Evolutionary conservation across 2,113 vertebrate genomes (phyloP).

Genomic region (Dasyurus viverrinus): DNA sequence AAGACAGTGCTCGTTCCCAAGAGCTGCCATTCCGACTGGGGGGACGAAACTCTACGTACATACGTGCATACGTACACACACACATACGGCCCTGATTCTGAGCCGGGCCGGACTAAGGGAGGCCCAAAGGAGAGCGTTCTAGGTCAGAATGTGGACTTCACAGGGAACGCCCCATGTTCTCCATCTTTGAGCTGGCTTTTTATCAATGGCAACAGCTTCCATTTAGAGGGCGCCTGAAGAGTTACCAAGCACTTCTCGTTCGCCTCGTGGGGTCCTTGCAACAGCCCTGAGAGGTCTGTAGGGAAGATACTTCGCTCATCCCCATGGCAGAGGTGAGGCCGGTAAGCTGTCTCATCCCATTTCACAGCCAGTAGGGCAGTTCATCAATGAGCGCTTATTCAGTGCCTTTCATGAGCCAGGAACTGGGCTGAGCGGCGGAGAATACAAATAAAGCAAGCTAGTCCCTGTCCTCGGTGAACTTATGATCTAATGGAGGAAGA

Average conservation of each 20-base stretch:
- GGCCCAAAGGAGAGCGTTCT: slow-evolving; percentile 30
- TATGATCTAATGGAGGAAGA: background rate
- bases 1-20: slow-evolving; percentile 31
- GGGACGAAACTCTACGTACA: background rate
- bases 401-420: background rate
- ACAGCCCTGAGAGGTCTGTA: background rate
- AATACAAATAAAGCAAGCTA: no score
- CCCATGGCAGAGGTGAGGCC: background rate
- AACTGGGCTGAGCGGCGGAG: background rate
- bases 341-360: background rate
- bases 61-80: background rate
- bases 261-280: background rate
- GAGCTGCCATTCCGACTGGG: slow-evolving; percentile 25
- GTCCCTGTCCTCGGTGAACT: background rate
- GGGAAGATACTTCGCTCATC: background rate
- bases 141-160: background rate
- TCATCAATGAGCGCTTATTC: background rate
- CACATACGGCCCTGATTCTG: slow-evolving; percentile 10
- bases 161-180: background rate
- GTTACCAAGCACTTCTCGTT: background rate
- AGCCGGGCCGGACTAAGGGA: background rate
- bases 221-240: no score
- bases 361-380: background rate
- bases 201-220: background rate
- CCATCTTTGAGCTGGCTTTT: slow-evolving; percentile 28